These are phyloP conservation scores for Rallus crepitans DNA, from an alignment of 2,797 vertebrate genomes.

Conservation along the genomic window DNA sequence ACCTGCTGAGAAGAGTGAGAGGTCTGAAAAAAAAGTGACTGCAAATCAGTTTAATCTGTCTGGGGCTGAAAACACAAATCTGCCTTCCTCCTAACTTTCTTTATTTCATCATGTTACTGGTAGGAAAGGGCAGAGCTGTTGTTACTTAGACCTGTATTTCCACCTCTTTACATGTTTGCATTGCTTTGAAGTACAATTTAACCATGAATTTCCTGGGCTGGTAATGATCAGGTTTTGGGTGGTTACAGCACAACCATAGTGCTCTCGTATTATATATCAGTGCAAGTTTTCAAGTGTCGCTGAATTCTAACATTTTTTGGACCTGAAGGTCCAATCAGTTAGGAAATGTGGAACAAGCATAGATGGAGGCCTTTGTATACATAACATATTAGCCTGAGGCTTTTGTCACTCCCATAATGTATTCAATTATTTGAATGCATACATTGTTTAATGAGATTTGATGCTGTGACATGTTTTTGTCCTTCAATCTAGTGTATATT, in stretches of 20 bases:
- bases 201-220: neutral
- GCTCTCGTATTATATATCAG: neutral
- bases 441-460: constrained; percentile 37
- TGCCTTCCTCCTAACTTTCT: neutral
- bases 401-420: neutral
- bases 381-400: neutral
- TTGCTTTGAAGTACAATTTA: neutral
- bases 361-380: neutral
- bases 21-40: neutral
- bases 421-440: neutral
- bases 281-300: neutral
- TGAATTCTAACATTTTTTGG: neutral
- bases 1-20: neutral
- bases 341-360: neutral
- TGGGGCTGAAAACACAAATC: neutral
- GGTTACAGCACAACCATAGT: neutral
- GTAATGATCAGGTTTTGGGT: neutral
- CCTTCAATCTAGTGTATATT: neutral
- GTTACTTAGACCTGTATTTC: neutral
- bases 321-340: neutral
- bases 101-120: neutral
- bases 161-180: neutral
- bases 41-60: neutral
- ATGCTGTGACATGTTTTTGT: neutral
- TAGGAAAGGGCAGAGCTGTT: neutral